Conservation (phyloP, 2,888 invertebrate genomes). For the Idaea straminata region DNA sequence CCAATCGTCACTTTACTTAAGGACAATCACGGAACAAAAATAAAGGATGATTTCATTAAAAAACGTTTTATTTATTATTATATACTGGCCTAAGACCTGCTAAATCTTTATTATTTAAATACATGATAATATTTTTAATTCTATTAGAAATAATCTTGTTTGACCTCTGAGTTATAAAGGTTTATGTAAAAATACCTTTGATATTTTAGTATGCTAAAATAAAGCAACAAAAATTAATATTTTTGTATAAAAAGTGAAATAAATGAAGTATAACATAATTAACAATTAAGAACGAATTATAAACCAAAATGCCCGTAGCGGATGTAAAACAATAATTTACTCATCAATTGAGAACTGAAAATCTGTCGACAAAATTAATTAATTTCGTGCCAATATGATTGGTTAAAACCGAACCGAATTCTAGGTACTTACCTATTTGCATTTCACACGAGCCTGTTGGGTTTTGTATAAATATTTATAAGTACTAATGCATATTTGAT, state of each 20-base stretch:
- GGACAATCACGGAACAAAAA: too few species aligned
- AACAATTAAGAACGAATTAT: not conserved
- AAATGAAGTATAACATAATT: not conserved
- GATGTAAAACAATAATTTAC: not conserved
- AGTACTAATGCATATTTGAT: conserved; percentile 2
- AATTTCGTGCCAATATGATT: conserved; percentile 3
- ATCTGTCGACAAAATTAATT: conserved; percentile 5
- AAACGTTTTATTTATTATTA: too few species aligned
- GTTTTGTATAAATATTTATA: conserved; percentile 36
- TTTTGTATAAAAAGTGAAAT: not conserved
- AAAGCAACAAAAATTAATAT: too few species aligned
- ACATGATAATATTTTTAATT: too few species aligned
- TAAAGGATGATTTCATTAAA: too few species aligned
- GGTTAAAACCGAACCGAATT: conserved; percentile 29
- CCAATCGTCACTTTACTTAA: too few species aligned
- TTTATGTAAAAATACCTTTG: too few species aligned
- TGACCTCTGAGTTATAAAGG: too few species aligned
- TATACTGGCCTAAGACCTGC: too few species aligned
- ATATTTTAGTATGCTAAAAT: too few species aligned
- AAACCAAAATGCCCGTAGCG: not conserved
- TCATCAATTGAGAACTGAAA: not conserved
- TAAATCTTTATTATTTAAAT: too few species aligned
- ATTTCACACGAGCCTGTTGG: conserved; percentile 35
- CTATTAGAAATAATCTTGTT: too few species aligned
- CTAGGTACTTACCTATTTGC: conserved; percentile 29